Percentiles rank a stretch among this genome's conserved stretches.
Evolutionary conservation across 2,888 invertebrate species (phyloP).

Genomic region (Stomorhina lunata): DNA sequence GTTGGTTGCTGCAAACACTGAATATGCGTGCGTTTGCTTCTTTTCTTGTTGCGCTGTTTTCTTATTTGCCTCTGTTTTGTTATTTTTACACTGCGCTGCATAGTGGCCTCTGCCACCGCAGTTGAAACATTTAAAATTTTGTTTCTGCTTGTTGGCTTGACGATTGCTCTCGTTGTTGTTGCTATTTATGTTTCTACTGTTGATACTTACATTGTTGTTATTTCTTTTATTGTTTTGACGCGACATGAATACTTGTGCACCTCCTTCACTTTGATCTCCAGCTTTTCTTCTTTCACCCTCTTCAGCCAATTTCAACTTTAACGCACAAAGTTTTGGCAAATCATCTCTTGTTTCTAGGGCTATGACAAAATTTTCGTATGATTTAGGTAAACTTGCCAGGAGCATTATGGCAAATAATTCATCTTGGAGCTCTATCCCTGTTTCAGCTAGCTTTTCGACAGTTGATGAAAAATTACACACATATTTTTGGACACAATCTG

Average conservation of each 20-base stretch:
- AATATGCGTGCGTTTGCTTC: slow-evolving; percentile 12
- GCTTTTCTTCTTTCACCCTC: slow-evolving; percentile 51
- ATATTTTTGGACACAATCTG: slow-evolving; percentile 31
- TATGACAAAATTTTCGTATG: slow-evolving; percentile 60
- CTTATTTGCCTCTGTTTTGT: not conserved
- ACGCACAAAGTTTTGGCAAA: slow-evolving; percentile 33
- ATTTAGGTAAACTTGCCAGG: slow-evolving; percentile 54
- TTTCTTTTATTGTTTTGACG: slow-evolving; percentile 9
- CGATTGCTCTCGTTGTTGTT: not conserved
- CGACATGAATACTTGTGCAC: slow-evolving; percentile 43
- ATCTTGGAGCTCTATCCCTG: slow-evolving; percentile 39
- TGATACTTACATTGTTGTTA: not conserved
- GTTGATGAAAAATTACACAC: slow-evolving; percentile 9
- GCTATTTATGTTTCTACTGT: not conserved
- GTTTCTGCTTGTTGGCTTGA: slow-evolving; percentile 11
- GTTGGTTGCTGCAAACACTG: slow-evolving; percentile 14
- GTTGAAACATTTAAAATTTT: slow-evolving; percentile 52
- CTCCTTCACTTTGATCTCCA: slow-evolving; percentile 9
- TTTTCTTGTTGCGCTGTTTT: not conserved
- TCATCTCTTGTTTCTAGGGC: slow-evolving; percentile 55
- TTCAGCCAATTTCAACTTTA: slow-evolving; percentile 55
- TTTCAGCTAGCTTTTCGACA: slow-evolving; percentile 50
- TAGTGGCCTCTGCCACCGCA: slow-evolving; percentile 49
- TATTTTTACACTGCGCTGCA: slow-evolving; percentile 50
- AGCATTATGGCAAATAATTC: slow-evolving; percentile 56